Conservation (phyloP, 2,113 vertebrate species). For the Seriola quinqueradiata region DNA sequence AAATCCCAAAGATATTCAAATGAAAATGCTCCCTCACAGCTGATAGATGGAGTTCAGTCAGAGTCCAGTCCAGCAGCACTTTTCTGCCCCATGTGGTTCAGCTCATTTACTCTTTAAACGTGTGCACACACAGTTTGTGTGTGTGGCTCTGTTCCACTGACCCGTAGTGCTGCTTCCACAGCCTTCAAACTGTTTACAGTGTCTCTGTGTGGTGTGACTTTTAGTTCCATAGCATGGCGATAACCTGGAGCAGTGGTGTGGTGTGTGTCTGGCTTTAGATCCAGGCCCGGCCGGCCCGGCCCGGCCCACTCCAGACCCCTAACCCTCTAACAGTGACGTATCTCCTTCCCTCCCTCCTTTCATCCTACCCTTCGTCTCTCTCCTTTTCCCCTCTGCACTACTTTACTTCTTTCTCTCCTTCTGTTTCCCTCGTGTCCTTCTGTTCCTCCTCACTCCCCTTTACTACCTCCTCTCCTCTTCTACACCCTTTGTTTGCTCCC, state of each 20-base stretch:
- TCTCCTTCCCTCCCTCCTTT: slow-evolving; percentile 68
- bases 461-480: slow-evolving; percentile 33
- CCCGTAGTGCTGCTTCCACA: slow-evolving; percentile 44
- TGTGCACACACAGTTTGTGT: slow-evolving; percentile 28
- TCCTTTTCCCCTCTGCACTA: slow-evolving; percentile 35
- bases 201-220: slow-evolving; percentile 41
- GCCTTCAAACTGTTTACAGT: slow-evolving; percentile 28
- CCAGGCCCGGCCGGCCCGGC: slow-evolving; percentile 54
- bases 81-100: slow-evolving; percentile 58
- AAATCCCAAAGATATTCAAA: neutral
- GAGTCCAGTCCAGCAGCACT: slow-evolving; percentile 12
- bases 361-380: slow-evolving; percentile 44
- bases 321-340: slow-evolving; percentile 83
- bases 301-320: slow-evolving; percentile 67
- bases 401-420: slow-evolving; percentile 16
- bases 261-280: slow-evolving; percentile 67
- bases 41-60: neutral
- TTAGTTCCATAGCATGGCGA: slow-evolving; percentile 37
- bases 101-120: slow-evolving; percentile 46
- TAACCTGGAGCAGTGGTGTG: slow-evolving; percentile 48
- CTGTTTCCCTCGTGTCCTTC: slow-evolving; percentile 15
- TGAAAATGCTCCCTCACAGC: neutral
- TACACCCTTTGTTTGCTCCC: slow-evolving; percentile 36
- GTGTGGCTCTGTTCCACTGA: slow-evolving; percentile 37
- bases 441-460: slow-evolving; percentile 33